Evolutionary conservation across 2,113 vertebrate genomes (phyloP).

Genomic region (Tor tambroides): DNA sequence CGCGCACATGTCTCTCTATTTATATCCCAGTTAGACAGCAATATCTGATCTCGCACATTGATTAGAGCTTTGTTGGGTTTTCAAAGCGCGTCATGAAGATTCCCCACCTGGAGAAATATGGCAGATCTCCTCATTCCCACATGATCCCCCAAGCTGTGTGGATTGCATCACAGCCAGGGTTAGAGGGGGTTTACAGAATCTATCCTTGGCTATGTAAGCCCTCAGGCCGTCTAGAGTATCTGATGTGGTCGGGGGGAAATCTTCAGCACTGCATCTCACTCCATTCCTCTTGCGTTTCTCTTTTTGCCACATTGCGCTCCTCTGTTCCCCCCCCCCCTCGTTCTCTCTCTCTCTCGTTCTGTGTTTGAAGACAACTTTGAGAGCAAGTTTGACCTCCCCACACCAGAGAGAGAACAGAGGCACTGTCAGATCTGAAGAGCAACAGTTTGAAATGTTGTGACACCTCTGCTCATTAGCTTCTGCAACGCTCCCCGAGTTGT

Average conservation of each 20-base stretch:
- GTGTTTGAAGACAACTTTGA: constrained; percentile 37
- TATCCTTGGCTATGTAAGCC: neutral
- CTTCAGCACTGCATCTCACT: constrained; percentile 1
- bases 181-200: constrained; percentile 32
- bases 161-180: constrained; percentile 24
- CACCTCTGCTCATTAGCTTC: constrained; percentile 77
- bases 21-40: neutral
- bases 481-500: constrained; percentile 67
- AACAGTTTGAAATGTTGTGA: constrained; percentile 75
- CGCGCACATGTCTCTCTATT: neutral
- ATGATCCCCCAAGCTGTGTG: constrained; percentile 21
- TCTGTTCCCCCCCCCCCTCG: neutral
- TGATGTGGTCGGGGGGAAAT: neutral
- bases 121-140: constrained; percentile 21
- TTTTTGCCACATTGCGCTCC: neutral
- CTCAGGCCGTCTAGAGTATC: neutral
- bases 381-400: constrained; percentile 53
- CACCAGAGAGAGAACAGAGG: constrained; percentile 57
- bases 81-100: neutral
- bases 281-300: neutral
- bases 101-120: constrained; percentile 13
- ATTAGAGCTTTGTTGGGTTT: constrained; percentile 38
- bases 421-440: constrained; percentile 68
- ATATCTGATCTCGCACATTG: neutral
- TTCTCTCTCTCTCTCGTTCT: neutral